phyloP scores from a whole-genome alignment of 2,113 vertebrate species.

The Cololabis saira region DNA sequence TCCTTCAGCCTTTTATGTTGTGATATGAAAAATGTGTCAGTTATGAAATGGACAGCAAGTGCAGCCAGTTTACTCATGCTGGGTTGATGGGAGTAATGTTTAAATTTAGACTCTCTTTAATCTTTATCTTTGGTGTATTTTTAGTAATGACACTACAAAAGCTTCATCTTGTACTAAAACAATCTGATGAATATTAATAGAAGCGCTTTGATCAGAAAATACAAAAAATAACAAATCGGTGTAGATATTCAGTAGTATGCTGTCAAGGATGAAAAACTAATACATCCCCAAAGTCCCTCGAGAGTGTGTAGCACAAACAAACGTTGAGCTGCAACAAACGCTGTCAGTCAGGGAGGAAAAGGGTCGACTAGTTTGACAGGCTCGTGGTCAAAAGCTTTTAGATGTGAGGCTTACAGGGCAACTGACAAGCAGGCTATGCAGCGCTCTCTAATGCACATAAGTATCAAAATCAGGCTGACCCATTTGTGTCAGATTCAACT shows the following conservation, averaged over 20 bases:
- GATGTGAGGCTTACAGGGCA: slow-evolving; percentile 18
- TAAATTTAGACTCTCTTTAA: no score
- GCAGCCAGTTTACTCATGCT: no score
- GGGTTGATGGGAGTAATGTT: no score
- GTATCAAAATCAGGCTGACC: slow-evolving; percentile 64
- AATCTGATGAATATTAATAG: background rate
- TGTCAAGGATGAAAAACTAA: slow-evolving; percentile 13
- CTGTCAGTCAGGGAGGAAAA: slow-evolving; percentile 28
- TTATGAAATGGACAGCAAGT: no score
- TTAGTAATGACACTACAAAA: slow-evolving; percentile 6
- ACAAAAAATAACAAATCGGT: background rate
- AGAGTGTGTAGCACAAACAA: background rate
- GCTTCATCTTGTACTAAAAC: background rate
- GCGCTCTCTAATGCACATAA: no score
- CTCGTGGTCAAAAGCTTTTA: slow-evolving; percentile 28
- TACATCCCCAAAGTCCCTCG: background rate
- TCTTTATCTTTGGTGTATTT: slow-evolving; percentile 2
- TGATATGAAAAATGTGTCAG: no score
- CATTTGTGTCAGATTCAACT: slow-evolving; percentile 65
- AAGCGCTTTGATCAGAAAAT: background rate
- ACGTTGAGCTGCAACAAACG: slow-evolving; percentile 23
- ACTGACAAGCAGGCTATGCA: slow-evolving; percentile 41
- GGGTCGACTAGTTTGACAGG: slow-evolving; percentile 41
- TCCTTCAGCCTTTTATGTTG: no score
- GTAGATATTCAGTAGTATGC: slow-evolving; percentile 8